These are phyloP conservation scores for Phallusia fumigata DNA, from an alignment of 23 tunicate genomes.

Conservation along the genomic window DNA sequence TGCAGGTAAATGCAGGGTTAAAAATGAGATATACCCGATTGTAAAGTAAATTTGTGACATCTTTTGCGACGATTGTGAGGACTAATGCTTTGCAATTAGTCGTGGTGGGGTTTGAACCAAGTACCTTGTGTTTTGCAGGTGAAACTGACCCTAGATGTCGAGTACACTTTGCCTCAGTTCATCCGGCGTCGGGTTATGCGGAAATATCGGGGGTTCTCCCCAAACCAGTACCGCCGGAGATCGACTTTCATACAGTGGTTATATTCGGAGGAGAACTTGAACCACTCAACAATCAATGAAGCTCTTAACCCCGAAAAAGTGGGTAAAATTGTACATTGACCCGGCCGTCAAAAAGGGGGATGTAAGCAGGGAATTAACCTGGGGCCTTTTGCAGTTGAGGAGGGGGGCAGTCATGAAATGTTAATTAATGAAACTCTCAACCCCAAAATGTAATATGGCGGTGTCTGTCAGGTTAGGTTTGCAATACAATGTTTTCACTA, in stretches of 20 bases:
- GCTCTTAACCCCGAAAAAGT: constrained; percentile 69
- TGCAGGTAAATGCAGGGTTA: constrained; percentile 63
- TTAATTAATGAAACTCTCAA: no score
- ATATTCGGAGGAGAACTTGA: constrained; percentile 43
- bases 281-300: constrained; percentile 42
- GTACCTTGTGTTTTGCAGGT: constrained; percentile 41
- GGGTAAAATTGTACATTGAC: neutral
- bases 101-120: neutral
- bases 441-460: no score
- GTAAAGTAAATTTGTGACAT: no score
- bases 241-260: constrained; percentile 42
- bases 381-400: no score
- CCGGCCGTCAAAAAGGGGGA: neutral
- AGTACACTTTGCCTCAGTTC: constrained; percentile 74
- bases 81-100: neutral
- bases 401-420: no score
- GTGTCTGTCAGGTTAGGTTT: no score
- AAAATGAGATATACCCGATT: neutral
- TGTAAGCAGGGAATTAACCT: neutral
- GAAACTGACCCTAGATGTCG: constrained; percentile 79
- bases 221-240: constrained; percentile 44
- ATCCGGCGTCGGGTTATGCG: constrained; percentile 50
- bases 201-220: constrained; percentile 38
- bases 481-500: no score
- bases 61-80: no score